Evolutionary conservation across 2,888 invertebrate species (phyloP).

Genomic region (Hesperia comma): DNA sequence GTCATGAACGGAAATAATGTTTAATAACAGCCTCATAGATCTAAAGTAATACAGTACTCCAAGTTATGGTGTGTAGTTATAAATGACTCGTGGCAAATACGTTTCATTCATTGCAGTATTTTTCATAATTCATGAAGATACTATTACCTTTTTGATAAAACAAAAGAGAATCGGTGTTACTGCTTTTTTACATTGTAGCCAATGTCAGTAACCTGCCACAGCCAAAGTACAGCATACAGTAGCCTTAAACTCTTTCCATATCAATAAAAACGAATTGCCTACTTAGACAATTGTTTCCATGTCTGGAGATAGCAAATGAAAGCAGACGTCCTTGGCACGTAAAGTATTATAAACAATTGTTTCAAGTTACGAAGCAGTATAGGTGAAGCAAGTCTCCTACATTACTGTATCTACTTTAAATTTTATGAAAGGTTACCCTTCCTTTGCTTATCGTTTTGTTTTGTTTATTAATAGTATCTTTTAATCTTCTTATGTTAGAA

Average conservation of each 20-base stretch:
- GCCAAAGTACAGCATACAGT: too few relatives aligned
- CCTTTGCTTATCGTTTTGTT: not conserved
- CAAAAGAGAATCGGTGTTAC: too few relatives aligned
- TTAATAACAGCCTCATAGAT: not conserved
- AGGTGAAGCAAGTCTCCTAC: not conserved
- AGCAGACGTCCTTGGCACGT: constrained; percentile 2
- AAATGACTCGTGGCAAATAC: not conserved
- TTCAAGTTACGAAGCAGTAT: not conserved
- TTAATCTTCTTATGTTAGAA: too few relatives aligned
- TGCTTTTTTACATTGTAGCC: too few relatives aligned
- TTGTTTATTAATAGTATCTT: too few relatives aligned
- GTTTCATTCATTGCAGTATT: too few relatives aligned
- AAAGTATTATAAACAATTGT: constrained; percentile 10
- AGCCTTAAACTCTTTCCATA: not conserved
- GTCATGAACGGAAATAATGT: not conserved
- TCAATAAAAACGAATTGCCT: not conserved
- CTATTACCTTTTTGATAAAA: too few relatives aligned
- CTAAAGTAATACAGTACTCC: not conserved
- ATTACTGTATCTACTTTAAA: constrained; percentile 4
- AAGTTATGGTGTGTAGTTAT: not conserved
- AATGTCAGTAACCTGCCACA: too few relatives aligned
- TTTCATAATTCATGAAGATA: too few relatives aligned
- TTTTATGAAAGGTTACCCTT: not conserved
- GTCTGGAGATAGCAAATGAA: not conserved
- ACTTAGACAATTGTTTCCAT: not conserved